phyloP scores from a whole-genome alignment of 2,797 vertebrate species.

The Rhincodon typus region DNA sequence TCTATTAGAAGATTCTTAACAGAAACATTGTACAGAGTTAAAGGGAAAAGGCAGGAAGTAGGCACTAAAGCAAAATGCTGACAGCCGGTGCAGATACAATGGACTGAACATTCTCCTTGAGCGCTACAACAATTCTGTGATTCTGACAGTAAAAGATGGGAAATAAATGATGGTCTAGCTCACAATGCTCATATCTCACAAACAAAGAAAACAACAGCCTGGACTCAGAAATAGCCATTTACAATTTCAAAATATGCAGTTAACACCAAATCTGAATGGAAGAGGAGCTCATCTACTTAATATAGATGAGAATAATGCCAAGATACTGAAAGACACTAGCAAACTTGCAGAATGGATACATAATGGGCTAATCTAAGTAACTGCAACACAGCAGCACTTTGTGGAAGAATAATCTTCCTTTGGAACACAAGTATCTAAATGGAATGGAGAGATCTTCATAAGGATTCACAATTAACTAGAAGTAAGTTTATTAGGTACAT shows the following conservation, averaged over 20 bases:
- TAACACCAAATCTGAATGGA: not conserved
- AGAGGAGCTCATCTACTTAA: too few relatives aligned
- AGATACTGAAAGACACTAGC: not conserved
- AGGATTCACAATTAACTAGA: not conserved
- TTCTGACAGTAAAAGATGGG: too few relatives aligned
- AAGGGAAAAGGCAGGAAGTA: too few relatives aligned
- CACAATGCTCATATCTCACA: too few relatives aligned
- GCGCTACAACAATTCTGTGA: too few relatives aligned
- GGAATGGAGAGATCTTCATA: not conserved
- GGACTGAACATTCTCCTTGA: too few relatives aligned
- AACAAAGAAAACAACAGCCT: not conserved
- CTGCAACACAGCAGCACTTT: not conserved
- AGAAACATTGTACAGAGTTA: too few relatives aligned
- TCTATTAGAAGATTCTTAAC: too few relatives aligned
- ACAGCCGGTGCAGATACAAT: too few relatives aligned
- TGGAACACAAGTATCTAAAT: not conserved
- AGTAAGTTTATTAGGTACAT: not conserved
- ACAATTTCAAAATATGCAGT: not conserved
- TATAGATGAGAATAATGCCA: not conserved
- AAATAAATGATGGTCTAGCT: too few relatives aligned
- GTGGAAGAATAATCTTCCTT: not conserved
- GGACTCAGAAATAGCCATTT: not conserved
- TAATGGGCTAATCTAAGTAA: not conserved
- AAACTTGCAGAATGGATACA: not conserved
- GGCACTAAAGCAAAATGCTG: too few relatives aligned